Conservation (phyloP, 2,888 invertebrate genomes). For the Arctia plantaginis region DNA sequence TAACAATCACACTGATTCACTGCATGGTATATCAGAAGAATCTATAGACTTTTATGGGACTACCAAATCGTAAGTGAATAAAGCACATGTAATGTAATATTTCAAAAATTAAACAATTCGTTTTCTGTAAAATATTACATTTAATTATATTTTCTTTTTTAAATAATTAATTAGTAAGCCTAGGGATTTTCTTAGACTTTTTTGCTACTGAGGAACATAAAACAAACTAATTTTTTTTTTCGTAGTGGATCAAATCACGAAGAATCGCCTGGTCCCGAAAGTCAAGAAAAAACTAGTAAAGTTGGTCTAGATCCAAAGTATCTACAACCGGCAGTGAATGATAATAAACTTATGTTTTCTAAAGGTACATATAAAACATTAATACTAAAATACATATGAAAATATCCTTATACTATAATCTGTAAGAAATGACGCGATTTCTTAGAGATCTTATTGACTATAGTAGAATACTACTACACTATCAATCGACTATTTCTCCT, state of each 20-base stretch:
- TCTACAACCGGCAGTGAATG: conserved; percentile 70
- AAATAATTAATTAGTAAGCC: not conserved
- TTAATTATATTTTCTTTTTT: not conserved
- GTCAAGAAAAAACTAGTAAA: conserved; percentile 55
- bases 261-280: conserved; percentile 68
- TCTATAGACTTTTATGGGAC: conserved; percentile 81
- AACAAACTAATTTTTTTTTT: not conserved
- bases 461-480: not conserved
- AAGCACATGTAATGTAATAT: not conserved
- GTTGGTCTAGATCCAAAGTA: conserved; percentile 79
- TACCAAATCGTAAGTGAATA: conserved; percentile 72
- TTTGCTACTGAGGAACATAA: not conserved
- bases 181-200: too few species aligned
- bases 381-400: not conserved
- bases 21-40: conserved; percentile 71
- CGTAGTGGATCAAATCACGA: conserved; percentile 70
- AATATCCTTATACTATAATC: too few species aligned
- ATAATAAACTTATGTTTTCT: conserved; percentile 48
- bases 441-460: too few species aligned
- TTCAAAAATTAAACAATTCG: not conserved
- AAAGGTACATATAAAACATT: conserved; percentile 62
- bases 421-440: too few species aligned
- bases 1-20: conserved; percentile 62
- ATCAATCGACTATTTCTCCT: not conserved
- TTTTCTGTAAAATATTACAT: not conserved